A percentile compares a stretch with the other conserved stretches of the same genome.
Evolutionary conservation across 2,797 vertebrate species (phyloP).

Genomic region (Gorsachius magnificus): DNA sequence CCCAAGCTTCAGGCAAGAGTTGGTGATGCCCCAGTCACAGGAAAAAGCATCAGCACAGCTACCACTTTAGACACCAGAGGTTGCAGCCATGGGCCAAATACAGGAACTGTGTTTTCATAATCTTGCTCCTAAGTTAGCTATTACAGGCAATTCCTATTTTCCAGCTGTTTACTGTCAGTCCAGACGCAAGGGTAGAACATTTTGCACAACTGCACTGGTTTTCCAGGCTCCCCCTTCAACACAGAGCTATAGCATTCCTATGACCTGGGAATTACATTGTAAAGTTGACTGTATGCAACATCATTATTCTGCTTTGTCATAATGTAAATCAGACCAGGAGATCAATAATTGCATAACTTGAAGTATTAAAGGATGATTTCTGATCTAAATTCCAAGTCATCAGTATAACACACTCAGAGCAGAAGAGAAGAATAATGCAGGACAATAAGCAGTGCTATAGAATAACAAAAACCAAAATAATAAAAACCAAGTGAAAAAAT

Average conservation of each 20-base stretch:
- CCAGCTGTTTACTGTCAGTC: neutral
- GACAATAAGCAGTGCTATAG: neutral
- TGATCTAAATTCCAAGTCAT: neutral
- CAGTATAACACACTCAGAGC: neutral
- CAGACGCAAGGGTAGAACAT: neutral
- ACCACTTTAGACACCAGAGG: neutral
- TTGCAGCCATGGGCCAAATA: neutral
- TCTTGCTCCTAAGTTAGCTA: neutral
- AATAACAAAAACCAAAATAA: neutral
- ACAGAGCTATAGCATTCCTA: neutral
- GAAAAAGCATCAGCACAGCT: neutral
- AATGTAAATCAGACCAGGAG: neutral
- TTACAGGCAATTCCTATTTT: neutral
- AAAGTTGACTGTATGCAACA: neutral
- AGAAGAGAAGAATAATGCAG: neutral
- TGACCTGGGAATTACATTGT: neutral
- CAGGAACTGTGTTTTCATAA: neutral
- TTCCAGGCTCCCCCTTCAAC: neutral
- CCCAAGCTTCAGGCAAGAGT: neutral
- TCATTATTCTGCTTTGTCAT: neutral
- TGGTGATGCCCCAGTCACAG: neutral
- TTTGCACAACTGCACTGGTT: neutral
- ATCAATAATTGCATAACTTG: neutral
- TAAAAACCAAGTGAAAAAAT: neutral
- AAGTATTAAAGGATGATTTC: neutral